These are phyloP conservation scores for Tetrax tetrax DNA, from an alignment of 2,113 vertebrate species.

Conservation along the genomic window DNA sequence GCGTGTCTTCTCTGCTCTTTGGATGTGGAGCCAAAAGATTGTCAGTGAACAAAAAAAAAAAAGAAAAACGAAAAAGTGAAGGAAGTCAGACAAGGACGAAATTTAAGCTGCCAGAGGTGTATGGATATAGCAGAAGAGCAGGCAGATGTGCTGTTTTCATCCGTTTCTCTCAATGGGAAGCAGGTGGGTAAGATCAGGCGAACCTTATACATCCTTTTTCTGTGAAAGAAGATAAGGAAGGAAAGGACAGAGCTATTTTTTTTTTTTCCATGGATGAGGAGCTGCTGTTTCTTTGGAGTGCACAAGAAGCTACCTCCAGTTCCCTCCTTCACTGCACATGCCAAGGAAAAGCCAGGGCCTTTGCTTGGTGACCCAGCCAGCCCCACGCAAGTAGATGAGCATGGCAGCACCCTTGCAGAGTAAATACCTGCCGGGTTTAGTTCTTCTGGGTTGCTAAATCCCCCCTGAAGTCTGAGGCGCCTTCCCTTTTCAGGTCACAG, in stretches of 20 bases:
- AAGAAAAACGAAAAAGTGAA: background rate
- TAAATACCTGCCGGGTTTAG: background rate
- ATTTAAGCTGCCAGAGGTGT: background rate
- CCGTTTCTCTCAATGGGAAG: background rate
- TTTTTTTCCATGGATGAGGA: background rate
- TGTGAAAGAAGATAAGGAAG: background rate
- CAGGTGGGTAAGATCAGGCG: background rate
- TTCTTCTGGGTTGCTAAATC: background rate
- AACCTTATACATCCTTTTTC: background rate
- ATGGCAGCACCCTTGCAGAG: fast-evolving
- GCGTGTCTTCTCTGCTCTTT: background rate
- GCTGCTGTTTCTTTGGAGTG: background rate
- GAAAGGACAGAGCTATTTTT: background rate
- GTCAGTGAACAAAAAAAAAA: background rate
- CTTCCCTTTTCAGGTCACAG: background rate
- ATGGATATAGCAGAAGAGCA: background rate
- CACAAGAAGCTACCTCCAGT: background rate
- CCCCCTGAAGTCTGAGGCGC: background rate
- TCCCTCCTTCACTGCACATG: fast-evolving
- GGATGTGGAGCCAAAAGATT: background rate
- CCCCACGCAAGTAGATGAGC: background rate
- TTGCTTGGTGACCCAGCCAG: background rate
- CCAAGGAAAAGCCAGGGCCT: background rate
- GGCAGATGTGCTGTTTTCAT: background rate
- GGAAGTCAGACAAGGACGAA: background rate